phyloP scores from a whole-genome alignment of 1,140 invertebrate species.

The Lepidostoma basale region DNA sequence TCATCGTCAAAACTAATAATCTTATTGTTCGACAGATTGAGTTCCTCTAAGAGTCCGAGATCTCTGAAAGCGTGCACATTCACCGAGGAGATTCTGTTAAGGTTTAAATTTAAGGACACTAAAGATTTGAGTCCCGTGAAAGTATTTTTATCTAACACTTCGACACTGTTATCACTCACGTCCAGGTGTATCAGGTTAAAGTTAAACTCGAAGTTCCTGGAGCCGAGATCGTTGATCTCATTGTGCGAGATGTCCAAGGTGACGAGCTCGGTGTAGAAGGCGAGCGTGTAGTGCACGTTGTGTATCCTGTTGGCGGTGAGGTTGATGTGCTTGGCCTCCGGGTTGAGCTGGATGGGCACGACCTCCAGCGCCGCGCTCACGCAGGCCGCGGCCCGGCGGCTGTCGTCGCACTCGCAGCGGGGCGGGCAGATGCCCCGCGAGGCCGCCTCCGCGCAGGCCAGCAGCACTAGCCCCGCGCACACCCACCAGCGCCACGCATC shows the following conservation, averaged over 20 bases:
- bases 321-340: constrained; percentile 78
- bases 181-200: constrained; percentile 73
- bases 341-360: constrained; percentile 86
- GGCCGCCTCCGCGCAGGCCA: constrained; percentile 47
- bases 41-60: constrained; percentile 70
- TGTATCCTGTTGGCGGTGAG: constrained; percentile 76
- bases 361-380: constrained; percentile 77
- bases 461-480: constrained; percentile 54
- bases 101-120: constrained; percentile 71
- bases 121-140: constrained; percentile 76
- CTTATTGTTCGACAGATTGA: constrained; percentile 79
- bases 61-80: constrained; percentile 74
- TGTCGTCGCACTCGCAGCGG: constrained; percentile 81
- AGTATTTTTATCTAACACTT: constrained; percentile 72
- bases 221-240: constrained; percentile 75
- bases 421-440: constrained; percentile 74
- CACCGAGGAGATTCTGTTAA: constrained; percentile 77
- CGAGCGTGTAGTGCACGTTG: constrained; percentile 73
- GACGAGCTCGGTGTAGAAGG: constrained; percentile 79
- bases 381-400: constrained; percentile 73
- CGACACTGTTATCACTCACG: constrained; percentile 76
- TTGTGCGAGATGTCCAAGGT: constrained; percentile 83
- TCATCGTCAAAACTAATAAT: constrained; percentile 72
- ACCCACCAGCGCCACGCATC: constrained; percentile 56
- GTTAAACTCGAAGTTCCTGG: constrained; percentile 80